These are phyloP conservation scores for Diachasmimorpha longicaudata DNA, from an alignment of 1,140 invertebrate genomes.

Conservation along the genomic window DNA sequence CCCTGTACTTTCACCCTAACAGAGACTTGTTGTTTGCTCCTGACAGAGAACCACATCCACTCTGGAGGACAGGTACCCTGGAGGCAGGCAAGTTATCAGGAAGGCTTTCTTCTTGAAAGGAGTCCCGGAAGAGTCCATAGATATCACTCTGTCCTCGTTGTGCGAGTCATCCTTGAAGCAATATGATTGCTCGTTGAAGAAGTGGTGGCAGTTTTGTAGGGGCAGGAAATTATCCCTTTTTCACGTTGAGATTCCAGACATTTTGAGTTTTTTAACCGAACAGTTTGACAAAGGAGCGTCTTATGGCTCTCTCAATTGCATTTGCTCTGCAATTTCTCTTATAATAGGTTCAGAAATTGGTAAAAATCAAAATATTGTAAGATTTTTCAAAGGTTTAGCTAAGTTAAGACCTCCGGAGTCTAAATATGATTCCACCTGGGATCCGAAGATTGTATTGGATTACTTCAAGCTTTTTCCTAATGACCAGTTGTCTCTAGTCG, in stretches of 20 bases:
- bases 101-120: neutral
- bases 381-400: neutral
- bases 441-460: neutral
- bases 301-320: neutral
- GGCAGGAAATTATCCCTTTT: neutral
- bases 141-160: neutral
- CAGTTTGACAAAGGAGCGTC: neutral
- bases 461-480: neutral
- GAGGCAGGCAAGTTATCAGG: slow-evolving; percentile 1
- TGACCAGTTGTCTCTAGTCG: neutral
- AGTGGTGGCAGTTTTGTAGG: neutral
- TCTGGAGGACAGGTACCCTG: neutral
- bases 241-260: neutral
- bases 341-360: neutral
- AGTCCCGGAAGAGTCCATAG: neutral
- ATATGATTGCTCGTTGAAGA: neutral
- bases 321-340: neutral
- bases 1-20: neutral
- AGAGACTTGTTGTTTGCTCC: neutral
- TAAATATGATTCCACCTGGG: slow-evolving; percentile 17
- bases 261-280: neutral
- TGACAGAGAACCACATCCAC: neutral
- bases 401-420: neutral
- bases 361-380: neutral
- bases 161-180: neutral